Evolutionary conservation across 35 echinoderm and acorn worm genomes (phyloP).

Genomic region (Strongylocentrotus purpuratus): DNA sequence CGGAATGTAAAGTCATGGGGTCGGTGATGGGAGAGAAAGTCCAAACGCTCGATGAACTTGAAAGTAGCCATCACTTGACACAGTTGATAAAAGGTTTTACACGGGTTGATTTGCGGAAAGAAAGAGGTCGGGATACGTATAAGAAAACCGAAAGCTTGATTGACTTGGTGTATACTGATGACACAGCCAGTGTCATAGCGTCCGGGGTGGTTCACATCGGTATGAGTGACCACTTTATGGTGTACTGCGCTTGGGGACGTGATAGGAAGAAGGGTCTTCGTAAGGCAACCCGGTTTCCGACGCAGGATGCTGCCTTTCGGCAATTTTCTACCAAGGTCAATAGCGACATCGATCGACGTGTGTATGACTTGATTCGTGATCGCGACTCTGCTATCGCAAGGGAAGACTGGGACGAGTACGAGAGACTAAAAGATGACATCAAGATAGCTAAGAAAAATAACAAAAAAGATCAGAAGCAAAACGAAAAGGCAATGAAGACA

Average conservation of each 20-base stretch:
- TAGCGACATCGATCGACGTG: background rate
- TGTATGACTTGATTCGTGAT: background rate
- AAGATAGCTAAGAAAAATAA: background rate
- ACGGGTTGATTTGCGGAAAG: background rate
- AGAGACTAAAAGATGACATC: background rate
- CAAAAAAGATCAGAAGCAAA: background rate
- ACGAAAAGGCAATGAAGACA: background rate
- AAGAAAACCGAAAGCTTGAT: background rate
- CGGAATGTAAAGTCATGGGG: background rate
- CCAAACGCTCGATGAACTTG: background rate
- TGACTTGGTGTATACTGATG: background rate
- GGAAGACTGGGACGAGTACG: constrained; percentile 17
- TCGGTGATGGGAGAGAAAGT: background rate
- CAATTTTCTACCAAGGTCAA: background rate
- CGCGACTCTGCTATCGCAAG: background rate
- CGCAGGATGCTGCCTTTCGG: background rate
- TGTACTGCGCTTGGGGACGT: background rate
- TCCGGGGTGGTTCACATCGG: background rate
- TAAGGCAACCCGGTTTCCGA: background rate
- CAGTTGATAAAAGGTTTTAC: background rate
- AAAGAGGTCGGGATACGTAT: background rate
- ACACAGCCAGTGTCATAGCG: background rate
- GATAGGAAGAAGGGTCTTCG: background rate
- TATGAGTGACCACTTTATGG: constrained; percentile 19
- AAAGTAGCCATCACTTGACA: background rate